phyloP scores from a whole-genome alignment of 2,797 vertebrate genomes.

The Todus mexicanus region DNA sequence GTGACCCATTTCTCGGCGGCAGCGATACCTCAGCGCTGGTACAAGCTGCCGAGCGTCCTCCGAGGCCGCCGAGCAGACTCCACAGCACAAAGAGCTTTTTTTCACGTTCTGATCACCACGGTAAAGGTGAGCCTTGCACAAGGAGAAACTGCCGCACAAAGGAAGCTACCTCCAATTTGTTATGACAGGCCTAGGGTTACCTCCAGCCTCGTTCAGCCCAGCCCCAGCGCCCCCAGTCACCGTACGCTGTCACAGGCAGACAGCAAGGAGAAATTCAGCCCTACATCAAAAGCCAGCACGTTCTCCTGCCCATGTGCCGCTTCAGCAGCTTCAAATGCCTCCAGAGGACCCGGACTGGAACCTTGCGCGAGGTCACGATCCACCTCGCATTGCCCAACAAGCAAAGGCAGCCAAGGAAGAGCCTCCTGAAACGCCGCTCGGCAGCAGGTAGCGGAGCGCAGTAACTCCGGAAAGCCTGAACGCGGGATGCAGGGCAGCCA shows the following conservation, averaged over 20 bases:
- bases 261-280: neutral
- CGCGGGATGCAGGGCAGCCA: neutral
- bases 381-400: fast-evolving
- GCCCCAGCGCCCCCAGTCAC: neutral
- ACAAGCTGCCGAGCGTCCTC: neutral
- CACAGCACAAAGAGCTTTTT: neutral
- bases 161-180: neutral
- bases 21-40: fast-evolving
- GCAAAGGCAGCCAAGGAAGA: neutral
- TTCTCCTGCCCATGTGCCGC: fast-evolving
- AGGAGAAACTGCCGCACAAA: neutral
- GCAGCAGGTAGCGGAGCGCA: neutral
- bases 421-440: fast-evolving
- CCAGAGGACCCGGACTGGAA: neutral
- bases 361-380: neutral
- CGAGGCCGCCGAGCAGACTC: neutral
- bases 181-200: fast-evolving
- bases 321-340: neutral
- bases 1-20: constrained; percentile 11
- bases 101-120: neutral
- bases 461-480: fast-evolving
- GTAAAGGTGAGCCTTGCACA: neutral
- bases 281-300: fast-evolving
- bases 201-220: neutral
- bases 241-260: fast-evolving